Evolutionary conservation across 1,140 invertebrate species (phyloP).

Genomic region (Cataglyphis hispanica): DNA sequence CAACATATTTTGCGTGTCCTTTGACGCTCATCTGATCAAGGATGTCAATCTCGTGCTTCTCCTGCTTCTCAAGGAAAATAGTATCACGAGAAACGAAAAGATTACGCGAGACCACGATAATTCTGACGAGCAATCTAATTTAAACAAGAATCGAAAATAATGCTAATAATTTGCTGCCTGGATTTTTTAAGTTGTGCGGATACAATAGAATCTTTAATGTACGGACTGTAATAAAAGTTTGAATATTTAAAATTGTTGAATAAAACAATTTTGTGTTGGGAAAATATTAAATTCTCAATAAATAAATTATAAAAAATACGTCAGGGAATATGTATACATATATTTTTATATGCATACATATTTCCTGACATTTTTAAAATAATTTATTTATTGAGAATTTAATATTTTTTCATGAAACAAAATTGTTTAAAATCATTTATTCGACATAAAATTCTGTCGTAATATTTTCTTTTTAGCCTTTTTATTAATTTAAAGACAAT

Average conservation of each 20-base stretch:
- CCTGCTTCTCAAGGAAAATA: neutral
- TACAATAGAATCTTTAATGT: neutral
- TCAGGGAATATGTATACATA: no score
- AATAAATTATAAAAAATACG: no score
- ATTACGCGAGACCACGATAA: no score
- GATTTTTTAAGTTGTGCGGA: neutral
- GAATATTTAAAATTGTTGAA: neutral
- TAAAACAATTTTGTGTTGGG: no score
- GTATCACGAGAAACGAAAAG: neutral
- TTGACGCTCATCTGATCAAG: constrained; percentile 30
- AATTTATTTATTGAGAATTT: neutral
- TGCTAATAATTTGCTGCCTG: neutral
- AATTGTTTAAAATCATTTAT: constrained; percentile 17
- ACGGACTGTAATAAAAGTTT: no score
- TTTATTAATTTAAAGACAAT: no score
- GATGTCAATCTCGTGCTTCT: neutral
- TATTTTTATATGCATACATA: no score
- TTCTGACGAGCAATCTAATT: neutral
- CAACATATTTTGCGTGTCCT: constrained; percentile 44
- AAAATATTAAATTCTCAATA: no score
- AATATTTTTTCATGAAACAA: neutral
- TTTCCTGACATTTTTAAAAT: no score
- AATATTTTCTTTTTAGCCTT: no score
- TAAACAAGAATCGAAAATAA: neutral
- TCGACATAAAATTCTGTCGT: no score